Percentiles rank a stretch among this genome's conserved stretches.
Conservation (phyloP, 2,797 vertebrate genomes). For the Tokudaia muenninki region DNA sequence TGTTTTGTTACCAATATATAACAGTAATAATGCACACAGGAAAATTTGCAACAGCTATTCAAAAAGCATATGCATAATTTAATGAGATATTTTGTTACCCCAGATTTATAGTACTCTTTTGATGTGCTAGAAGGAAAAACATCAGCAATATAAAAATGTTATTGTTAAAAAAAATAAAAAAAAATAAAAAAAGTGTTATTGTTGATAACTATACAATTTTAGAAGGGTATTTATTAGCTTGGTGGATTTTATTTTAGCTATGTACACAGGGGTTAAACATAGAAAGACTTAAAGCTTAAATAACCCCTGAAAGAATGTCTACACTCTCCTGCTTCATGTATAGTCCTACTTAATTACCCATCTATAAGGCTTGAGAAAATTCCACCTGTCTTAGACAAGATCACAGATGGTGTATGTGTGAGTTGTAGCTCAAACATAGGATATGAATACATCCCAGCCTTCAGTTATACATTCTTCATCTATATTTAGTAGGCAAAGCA, state of each 20-base stretch:
- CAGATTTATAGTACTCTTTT: background rate
- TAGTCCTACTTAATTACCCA: background rate
- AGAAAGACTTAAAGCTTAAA: background rate
- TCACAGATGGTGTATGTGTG: background rate
- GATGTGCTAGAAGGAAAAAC: background rate
- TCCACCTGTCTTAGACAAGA: background rate
- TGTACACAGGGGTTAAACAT: background rate
- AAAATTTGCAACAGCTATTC: background rate
- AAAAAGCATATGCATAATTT: background rate
- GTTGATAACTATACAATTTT: constrained; percentile 16
- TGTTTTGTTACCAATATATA: background rate
- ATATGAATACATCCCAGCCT: background rate
- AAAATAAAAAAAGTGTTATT: background rate
- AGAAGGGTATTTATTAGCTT: background rate
- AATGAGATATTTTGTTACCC: background rate
- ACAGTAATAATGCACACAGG: background rate
- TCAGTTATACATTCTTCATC: background rate
- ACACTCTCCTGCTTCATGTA: background rate
- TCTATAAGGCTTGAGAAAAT: background rate
- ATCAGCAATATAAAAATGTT: background rate
- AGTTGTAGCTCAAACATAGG: background rate
- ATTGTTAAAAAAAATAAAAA: background rate
- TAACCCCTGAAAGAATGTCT: background rate
- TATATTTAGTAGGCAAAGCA: background rate
- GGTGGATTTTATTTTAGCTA: background rate